Evolutionary conservation across 2,888 invertebrate species (phyloP).

Genomic region (Tipula confusa): DNA sequence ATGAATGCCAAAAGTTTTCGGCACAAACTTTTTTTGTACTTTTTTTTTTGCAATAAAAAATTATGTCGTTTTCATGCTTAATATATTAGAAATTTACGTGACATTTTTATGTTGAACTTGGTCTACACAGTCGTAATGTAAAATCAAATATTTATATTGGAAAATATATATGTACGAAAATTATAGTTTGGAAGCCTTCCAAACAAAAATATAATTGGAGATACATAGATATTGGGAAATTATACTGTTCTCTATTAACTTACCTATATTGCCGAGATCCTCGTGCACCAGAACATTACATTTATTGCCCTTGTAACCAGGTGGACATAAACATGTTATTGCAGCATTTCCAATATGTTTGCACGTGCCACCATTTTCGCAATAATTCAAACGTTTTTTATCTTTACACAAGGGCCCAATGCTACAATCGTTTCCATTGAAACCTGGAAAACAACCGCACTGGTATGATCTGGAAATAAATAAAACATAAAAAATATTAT

Average conservation of each 20-base stretch:
- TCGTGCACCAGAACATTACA: constrained; percentile 59
- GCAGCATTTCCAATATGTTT: constrained; percentile 75
- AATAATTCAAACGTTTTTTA: constrained; percentile 58
- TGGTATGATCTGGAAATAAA: constrained; percentile 62
- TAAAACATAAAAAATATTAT: no score
- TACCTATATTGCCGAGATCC: constrained; percentile 44
- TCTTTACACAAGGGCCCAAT: constrained; percentile 74
- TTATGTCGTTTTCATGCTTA: background rate
- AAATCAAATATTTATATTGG: background rate
- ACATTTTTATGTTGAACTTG: constrained; percentile 3
- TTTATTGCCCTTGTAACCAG: constrained; percentile 64
- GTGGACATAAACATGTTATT: constrained; percentile 65
- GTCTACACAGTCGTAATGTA: background rate
- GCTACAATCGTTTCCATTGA: constrained; percentile 73
- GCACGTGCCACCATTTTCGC: constrained; percentile 80
- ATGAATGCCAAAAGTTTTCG: constrained; percentile 7
- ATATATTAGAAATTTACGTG: background rate
- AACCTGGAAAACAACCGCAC: constrained; percentile 78
- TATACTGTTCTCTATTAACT: no score
- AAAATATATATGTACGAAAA: no score
- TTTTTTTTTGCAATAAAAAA: background rate
- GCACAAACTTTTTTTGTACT: no score
- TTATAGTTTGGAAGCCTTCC: background rate
- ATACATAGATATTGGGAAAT: background rate
- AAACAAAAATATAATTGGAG: no score